These are phyloP conservation scores for Cheilinus undulatus DNA, from an alignment of 2,113 vertebrate species.

Conservation along the genomic window DNA sequence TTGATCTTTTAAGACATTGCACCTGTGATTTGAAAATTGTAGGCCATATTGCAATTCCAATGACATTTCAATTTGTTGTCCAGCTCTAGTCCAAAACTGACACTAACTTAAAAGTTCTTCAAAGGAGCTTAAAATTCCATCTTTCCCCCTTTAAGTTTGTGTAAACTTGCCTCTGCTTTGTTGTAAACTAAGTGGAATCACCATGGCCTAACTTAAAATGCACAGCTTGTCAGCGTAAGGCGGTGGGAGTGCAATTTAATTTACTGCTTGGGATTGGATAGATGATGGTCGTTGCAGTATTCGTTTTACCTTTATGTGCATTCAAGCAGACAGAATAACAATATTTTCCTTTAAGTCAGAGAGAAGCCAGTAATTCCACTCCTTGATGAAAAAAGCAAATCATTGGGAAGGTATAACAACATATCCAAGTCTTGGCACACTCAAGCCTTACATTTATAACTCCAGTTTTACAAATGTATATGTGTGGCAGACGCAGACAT, in stretches of 20 bases:
- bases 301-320: background rate
- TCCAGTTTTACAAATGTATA: background rate
- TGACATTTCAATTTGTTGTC: no score
- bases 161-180: background rate
- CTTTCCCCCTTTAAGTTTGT: background rate
- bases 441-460: background rate
- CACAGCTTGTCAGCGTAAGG: background rate
- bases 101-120: no score
- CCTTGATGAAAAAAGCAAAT: background rate
- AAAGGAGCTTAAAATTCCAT: background rate
- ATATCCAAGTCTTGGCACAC: background rate
- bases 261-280: constrained; percentile 14
- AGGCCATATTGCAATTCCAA: no score
- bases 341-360: constrained; percentile 8
- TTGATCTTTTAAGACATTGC: no score
- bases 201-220: background rate
- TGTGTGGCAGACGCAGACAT: background rate
- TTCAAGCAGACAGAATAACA: constrained; percentile 27
- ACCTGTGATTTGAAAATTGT: no score
- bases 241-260: background rate
- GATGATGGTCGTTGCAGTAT: background rate
- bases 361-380: background rate
- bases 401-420: background rate
- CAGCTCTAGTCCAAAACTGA: no score
- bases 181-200: background rate